Base-by-base conservation (phyloP, 2,888 invertebrate species). In the Hipparchia semele region DNA sequence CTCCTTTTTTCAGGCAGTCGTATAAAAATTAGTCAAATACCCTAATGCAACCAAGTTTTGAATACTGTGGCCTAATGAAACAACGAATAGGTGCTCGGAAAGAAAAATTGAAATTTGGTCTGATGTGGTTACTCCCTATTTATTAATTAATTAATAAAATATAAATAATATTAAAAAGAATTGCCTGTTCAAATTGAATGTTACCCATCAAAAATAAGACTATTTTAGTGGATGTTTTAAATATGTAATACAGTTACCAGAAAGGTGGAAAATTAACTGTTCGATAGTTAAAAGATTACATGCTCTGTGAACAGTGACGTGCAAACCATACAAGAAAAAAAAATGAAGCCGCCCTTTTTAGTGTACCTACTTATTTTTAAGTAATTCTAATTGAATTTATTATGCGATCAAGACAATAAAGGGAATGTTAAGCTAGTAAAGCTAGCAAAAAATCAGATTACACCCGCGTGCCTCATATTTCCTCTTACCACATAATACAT, bases 131-230 rank as follows among this genome's bases (percentile, higher is more conserved):
- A 62, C 68, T 23, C 64, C 74, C 73, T 72, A 62, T 72, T 46
- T 64, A 53, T 46, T 45, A 67, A 62, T 72, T 46, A 59, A 53
- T 46, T 45, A 67, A 56, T 56, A 53, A 56, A 61, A 39, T 39
- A 64, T 64, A 9, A 10, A 64, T 33, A 53, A 12, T 53, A 49
- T 13, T 65, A 33, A 65, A 12, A 51, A 59, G 54, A 64, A 70
- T 62, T 62, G 71, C 64, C 64, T 65, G 70, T 75, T 75, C 73
- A 73, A 70, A 70, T 65, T 71, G 45, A 71, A 67, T 73, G 73
- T 75, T 75, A 73, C 75, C 73, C 53, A 69, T 70, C 39, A 51
- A 58, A 39, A 67, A 49, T 75, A 73, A 68, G 65, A 71, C 74
- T 74, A 72, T 76, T 74, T 70, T 72, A 65, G 68, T 76, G 62